A percentile compares a stretch with the other conserved stretches of the same genome.
Evolutionary conservation across 2,113 vertebrate genomes (phyloP).

Genomic region (Pteronura brasiliensis): DNA sequence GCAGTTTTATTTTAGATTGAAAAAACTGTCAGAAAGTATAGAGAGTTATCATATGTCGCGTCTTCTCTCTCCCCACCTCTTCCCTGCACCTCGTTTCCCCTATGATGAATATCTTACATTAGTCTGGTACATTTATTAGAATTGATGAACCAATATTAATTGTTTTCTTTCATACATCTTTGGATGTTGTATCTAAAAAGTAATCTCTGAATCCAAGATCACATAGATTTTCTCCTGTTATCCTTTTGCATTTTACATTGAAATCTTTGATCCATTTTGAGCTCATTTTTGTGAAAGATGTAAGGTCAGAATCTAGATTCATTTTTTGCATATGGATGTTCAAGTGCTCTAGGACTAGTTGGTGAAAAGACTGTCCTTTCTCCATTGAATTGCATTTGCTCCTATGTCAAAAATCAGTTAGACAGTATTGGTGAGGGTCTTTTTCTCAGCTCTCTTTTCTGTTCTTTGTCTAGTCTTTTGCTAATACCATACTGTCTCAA

Average conservation of each 20-base stretch:
- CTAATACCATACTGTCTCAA: background rate
- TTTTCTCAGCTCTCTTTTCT: background rate
- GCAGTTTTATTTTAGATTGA: conserved; percentile 16
- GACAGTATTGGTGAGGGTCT: background rate
- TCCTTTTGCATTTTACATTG: background rate
- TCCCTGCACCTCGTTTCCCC: background rate
- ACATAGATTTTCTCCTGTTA: background rate
- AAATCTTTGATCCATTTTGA: background rate
- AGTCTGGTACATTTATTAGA: background rate
- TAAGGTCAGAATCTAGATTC: background rate
- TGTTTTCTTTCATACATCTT: background rate
- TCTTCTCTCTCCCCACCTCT: background rate
- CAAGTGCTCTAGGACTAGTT: background rate
- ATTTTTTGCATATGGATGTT: background rate
- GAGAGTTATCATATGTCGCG: background rate
- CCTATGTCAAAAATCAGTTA: background rate
- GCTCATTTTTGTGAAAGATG: background rate
- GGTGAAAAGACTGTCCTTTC: background rate
- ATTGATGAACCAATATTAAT: background rate
- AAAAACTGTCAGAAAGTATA: background rate
- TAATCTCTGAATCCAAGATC: background rate
- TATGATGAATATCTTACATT: background rate
- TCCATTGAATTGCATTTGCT: background rate
- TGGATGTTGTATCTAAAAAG: background rate
- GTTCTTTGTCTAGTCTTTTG: background rate